Base-by-base conservation (phyloP, 2,888 invertebrate genomes). In the Actias luna region DNA sequence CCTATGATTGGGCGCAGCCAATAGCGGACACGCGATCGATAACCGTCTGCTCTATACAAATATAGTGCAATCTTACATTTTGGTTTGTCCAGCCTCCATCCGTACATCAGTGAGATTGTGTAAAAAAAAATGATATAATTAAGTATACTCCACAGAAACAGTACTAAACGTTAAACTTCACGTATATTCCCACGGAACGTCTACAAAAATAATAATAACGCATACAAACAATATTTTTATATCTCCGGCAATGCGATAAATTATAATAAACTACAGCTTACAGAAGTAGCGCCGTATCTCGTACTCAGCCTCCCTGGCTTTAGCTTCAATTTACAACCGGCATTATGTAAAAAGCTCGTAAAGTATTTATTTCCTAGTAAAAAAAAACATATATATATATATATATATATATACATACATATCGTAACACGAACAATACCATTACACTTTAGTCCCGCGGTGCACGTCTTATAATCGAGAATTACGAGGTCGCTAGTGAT, bases 281-380 rank as follows among this genome's bases (percentile, higher is more conserved):
- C 55, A 55, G 5, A 55, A 55, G 46, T 18, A 18, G 25, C 36
- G 22, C 33, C 33, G 50, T 33, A 50, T 50, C 16, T 60, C 22
- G 33, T 16, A 46, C 46, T 29, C 16, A 50, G 33, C 29, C 42
- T n/a, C n/a, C 27, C 5, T 27, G 29, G 59, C 42, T 50, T 60
- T 58, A 58, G 39, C 64, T 65, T 52, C 66, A 67, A 67, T 71
- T 71, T 67, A 66, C 68, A 65, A 64, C 64, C 29, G 58, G 67
- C 65, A 71, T 72, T 70, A 72, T 64, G 66, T 68, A 71, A 69
- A 71, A 65, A 60, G 72, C 64, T 79, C 81, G 78, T 83, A 82
- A 83, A 83, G 74, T 78, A 82, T 83, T 82, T 80, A 83, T 81
- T 80, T 75, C 72, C 71, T 68, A 74, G 72, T 81, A 82, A 81